A percentile compares a stretch with the other conserved stretches of the same genome.
These are phyloP conservation scores for Auanema sp. DNA, from an alignment of 2,888 invertebrate genomes.

Conservation along the genomic window DNA sequence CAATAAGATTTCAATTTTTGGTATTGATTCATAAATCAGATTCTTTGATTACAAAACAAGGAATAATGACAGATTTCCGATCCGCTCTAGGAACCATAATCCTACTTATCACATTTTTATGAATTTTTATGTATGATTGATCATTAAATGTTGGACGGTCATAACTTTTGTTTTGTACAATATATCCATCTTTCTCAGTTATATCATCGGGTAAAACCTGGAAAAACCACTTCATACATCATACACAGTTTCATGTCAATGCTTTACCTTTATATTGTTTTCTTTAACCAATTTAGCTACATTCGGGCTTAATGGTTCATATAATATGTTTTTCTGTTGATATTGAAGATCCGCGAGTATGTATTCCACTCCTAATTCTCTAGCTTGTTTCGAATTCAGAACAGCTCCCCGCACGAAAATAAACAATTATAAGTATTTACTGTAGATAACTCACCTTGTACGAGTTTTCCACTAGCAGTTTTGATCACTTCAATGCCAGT, in stretches of 20 bases:
- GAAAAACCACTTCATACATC: slow-evolving; percentile 5
- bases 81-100: slow-evolving; percentile 37
- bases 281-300: slow-evolving; percentile 59
- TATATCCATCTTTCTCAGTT: slow-evolving; percentile 57
- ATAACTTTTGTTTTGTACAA: slow-evolving; percentile 59
- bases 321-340: slow-evolving; percentile 61
- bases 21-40: slow-evolving; percentile 46
- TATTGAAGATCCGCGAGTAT: slow-evolving; percentile 52
- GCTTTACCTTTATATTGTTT: slow-evolving; percentile 57
- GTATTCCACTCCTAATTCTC: slow-evolving; percentile 56
- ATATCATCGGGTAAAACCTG: slow-evolving; percentile 63
- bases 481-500: slow-evolving; percentile 62
- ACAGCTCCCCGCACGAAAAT: slow-evolving; percentile 53
- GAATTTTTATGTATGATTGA: slow-evolving; percentile 33
- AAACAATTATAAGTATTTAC: too few relatives aligned
- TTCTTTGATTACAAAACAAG: slow-evolving; percentile 57
- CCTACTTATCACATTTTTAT: slow-evolving; percentile 36
- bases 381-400: slow-evolving; percentile 52
- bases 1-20: slow-evolving; percentile 16
- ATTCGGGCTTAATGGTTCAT: slow-evolving; percentile 59
- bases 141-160: slow-evolving; percentile 41
- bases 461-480: slow-evolving; percentile 62
- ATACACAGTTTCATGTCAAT: not conserved
- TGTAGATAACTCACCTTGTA: slow-evolving; percentile 54
- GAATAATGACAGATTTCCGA: slow-evolving; percentile 33